These are phyloP conservation scores for Anthopleura xanthogrammica DNA, from an alignment of 92 coral and sea anemone genomes.

Conservation along the genomic window DNA sequence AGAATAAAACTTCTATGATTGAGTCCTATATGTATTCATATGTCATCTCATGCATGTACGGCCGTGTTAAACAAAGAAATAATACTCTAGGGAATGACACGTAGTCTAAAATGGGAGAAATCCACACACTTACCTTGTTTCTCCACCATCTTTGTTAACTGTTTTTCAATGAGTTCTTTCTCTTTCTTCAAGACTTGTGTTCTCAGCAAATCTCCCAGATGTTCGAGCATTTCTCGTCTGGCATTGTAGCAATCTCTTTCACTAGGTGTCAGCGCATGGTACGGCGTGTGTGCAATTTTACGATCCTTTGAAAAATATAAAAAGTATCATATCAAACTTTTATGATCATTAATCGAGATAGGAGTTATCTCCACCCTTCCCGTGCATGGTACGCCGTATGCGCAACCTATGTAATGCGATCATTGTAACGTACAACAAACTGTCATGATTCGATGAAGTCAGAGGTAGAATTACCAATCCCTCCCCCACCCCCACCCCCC, in stretches of 20 bases:
- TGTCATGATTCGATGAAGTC: too few relatives aligned
- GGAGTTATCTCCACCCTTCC: not conserved
- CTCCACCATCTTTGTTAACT: constrained; percentile 55
- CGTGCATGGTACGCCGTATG: too few relatives aligned
- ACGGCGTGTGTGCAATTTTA: constrained; percentile 97
- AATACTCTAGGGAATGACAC: too few relatives aligned
- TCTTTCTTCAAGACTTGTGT: constrained; percentile 93
- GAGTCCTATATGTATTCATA: too few relatives aligned
- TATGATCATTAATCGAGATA: not conserved
- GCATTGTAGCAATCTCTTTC: constrained; percentile 95
- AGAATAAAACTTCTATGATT: too few relatives aligned
- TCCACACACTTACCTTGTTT: constrained; percentile 28
- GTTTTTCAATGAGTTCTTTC: constrained; percentile 92
- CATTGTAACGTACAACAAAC: too few relatives aligned
- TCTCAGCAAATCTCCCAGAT: constrained; percentile 88
- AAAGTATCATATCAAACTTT: not conserved
- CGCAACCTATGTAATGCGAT: too few relatives aligned
- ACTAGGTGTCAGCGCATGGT: constrained; percentile 83
- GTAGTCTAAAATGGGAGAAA: not conserved
- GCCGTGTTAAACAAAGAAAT: too few relatives aligned
- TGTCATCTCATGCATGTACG: too few relatives aligned
- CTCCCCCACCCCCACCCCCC: too few relatives aligned
- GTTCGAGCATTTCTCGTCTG: constrained; percentile 92
- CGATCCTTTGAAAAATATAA: constrained; percentile 69
- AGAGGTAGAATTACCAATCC: too few relatives aligned